Conservation (phyloP, 2,113 vertebrate species). For the Macroglossus sobrinus region DNA sequence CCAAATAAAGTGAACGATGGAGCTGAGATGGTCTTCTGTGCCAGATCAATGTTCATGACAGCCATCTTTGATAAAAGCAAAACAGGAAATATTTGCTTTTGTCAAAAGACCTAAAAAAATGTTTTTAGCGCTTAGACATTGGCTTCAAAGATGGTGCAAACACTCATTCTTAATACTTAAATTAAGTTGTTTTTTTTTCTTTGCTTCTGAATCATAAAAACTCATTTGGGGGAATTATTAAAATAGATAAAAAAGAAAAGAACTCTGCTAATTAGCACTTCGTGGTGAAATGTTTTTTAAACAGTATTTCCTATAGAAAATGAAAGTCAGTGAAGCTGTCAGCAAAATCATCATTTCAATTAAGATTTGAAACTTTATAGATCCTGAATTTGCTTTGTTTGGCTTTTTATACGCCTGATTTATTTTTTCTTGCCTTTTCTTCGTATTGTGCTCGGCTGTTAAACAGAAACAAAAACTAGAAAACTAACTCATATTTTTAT, state of each 20-base stretch:
- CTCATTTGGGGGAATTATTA: background rate
- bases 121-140: background rate
- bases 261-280: background rate
- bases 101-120: background rate
- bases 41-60: background rate
- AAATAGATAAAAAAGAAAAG: background rate
- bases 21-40: background rate
- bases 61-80: background rate
- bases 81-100: background rate
- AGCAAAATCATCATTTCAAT: constrained; percentile 18
- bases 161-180: background rate
- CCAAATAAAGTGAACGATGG: background rate
- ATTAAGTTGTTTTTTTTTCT: background rate
- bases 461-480: background rate
- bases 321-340: constrained; percentile 33
- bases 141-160: background rate
- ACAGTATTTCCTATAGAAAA: constrained; percentile 65
- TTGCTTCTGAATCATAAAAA: constrained; percentile 50
- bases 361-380: background rate
- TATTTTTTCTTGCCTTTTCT: background rate
- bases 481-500: background rate
- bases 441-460: background rate
- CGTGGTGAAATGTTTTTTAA: constrained; percentile 2
- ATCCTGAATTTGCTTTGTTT: background rate
- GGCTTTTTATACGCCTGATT: background rate